Evolutionary conservation across 1,140 invertebrate genomes (phyloP).

Genomic region (Aphaenogaster rudis): DNA sequence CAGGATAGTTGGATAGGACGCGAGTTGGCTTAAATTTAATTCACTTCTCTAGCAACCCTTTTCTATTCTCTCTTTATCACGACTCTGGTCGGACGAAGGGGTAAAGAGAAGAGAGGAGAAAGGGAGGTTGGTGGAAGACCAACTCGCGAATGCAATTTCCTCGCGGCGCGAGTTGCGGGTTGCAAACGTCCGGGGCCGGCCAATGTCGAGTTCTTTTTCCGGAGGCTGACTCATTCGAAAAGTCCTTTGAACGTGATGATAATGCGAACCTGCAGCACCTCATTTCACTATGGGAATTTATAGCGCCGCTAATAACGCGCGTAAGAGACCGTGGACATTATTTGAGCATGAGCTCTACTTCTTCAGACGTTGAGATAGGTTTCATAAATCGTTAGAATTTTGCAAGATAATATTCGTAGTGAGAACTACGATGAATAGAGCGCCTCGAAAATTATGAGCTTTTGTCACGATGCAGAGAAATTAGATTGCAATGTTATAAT

Average conservation of each 20-base stretch:
- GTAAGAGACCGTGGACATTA: not conserved
- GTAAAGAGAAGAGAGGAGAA: not conserved
- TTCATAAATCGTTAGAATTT: constrained; percentile 5
- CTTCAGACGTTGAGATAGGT: not conserved
- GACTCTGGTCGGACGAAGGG: constrained; percentile 40
- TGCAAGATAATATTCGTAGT: not conserved
- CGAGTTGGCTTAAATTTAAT: constrained; percentile 74
- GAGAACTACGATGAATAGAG: not conserved
- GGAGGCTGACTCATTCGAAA: constrained; percentile 62
- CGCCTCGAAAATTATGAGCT: not conserved
- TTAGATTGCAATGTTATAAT: constrained; percentile 1
- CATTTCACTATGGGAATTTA: constrained; percentile 21
- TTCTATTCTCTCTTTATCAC: constrained; percentile 73
- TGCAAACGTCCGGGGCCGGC: constrained; percentile 35
- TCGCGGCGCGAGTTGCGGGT: constrained; percentile 64
- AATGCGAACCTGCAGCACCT: constrained; percentile 61
- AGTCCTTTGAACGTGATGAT: constrained; percentile 68
- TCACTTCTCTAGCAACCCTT: constrained; percentile 69
- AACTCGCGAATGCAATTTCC: constrained; percentile 77
- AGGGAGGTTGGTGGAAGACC: constrained; percentile 63
- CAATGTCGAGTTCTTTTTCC: constrained; percentile 65
- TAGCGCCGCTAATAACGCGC: constrained; percentile 10
- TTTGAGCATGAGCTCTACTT: not conserved
- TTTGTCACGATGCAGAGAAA: not conserved
- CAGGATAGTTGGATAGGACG: constrained; percentile 35